Percentiles rank a stretch among this genome's conserved stretches.
Conservation (phyloP, 2,888 invertebrate genomes). For the Epicampocera succincta region DNA sequence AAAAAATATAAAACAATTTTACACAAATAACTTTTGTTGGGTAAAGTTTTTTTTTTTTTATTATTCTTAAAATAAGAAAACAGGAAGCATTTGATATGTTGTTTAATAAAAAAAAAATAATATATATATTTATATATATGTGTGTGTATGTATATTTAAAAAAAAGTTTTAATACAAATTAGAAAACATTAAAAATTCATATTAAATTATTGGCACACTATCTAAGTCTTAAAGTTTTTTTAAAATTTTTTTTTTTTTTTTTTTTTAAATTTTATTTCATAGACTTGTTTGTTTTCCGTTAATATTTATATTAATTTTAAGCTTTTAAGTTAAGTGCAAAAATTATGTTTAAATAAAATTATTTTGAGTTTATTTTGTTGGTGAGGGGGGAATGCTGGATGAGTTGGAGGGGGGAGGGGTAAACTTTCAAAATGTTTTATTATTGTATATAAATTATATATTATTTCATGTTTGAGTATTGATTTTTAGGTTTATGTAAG, state of each 20-base stretch:
- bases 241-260: conserved; percentile 52
- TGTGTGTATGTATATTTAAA: too few relatives aligned
- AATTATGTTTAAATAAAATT: conserved; percentile 40
- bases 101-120: conserved; percentile 71
- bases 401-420: too few relatives aligned
- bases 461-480: conserved; percentile 66
- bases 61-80: conserved; percentile 51
- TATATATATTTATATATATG: too few relatives aligned
- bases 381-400: too few relatives aligned
- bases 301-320: conserved; percentile 45
- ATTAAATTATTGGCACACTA: conserved; percentile 79
- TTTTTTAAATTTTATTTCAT: too few relatives aligned
- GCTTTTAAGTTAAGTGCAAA: conserved; percentile 68
- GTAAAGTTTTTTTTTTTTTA: conserved; percentile 27
- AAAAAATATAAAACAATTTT: conserved; percentile 36
- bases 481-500: conserved; percentile 68
- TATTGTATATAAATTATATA: conserved; percentile 48
- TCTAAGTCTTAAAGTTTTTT: conserved; percentile 78
- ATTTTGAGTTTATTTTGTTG: conserved; percentile 71
- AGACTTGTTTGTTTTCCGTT: conserved; percentile 4
- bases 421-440: conserved; percentile 23
- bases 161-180: conserved; percentile 71
- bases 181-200: conserved; percentile 67
- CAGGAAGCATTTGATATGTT: conserved; percentile 81
- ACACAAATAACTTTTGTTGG: conserved; percentile 38